Evolutionary conservation across 1,140 invertebrate genomes (phyloP), one percentile per base, ranked within the genome.

Genomic region (Lepidurus arcticus): DNA sequence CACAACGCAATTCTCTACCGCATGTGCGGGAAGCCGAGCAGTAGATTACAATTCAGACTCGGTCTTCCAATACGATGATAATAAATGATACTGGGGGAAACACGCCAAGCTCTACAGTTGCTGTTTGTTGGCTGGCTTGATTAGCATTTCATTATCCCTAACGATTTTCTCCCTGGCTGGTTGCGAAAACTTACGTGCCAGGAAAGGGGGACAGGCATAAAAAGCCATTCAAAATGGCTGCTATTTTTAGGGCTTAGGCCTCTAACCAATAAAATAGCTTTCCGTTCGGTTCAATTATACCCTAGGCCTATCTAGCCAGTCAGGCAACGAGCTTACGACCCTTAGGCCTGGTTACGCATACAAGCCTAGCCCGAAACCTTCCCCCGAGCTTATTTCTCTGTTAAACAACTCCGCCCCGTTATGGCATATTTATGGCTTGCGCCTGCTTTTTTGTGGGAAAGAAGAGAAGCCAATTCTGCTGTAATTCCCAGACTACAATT

Each of bases 341-440:
- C 53, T 65, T 65, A n/a, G 16, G 16, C 53, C 53, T n/a, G n/a
- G 53, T 65, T 65, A 65, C 21, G 53, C 53, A 65, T 65, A 65
- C 9, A 65, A 65, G 53, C 21, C 53, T 65, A 13, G 53, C n/a
- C 53, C 7, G 53, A 65, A 65, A 65, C 53, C 53, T n/a, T 65
- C 53, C 53, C 53, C 53, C 53, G 53, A 65, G 53, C 53, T n/a
- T 65, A 65, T 65, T 65, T 21, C 53, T 65, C 53, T 65, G 53
- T 65, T 65, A 65, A 65, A 65, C 53, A 65, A 65, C 53, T 65
- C 53, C 53, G 53, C 53, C 53, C 53, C 53, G 53, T 65, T 65
- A 65, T 65, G 53, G 53, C 53, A 65, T 13, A 65, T 65, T 65
- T 65, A 65, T 21, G 53, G 53, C 53, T 21, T 21, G 21, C 13